Evolutionary conservation across 2,113 vertebrate genomes (phyloP).

Genomic region (Ascaphus truei): DNA sequence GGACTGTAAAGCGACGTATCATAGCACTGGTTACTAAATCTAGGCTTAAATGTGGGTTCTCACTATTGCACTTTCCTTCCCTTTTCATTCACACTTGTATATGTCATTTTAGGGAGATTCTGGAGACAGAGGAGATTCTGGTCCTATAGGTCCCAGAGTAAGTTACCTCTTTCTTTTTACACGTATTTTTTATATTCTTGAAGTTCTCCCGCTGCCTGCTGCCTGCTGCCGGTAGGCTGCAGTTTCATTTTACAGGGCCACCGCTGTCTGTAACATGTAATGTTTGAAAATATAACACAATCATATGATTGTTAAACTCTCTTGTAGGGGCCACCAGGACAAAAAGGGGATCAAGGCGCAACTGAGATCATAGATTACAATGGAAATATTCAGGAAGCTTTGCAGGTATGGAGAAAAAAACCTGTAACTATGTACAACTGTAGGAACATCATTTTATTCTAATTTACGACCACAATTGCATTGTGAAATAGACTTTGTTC

Average conservation of each 20-base stretch:
- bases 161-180: conserved; percentile 40
- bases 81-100: too few species aligned
- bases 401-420: conserved; percentile 74
- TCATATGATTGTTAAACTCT: not conserved
- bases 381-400: conserved; percentile 93
- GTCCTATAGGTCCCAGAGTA: conserved; percentile 77
- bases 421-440: not conserved
- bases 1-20: too few species aligned
- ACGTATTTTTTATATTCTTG: too few species aligned
- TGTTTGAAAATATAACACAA: too few species aligned
- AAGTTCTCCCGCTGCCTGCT: too few species aligned
- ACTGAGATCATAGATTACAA: conserved; percentile 98
- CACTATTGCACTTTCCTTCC: too few species aligned
- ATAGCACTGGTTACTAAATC: too few species aligned
- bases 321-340: conserved; percentile 87
- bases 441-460: not conserved
- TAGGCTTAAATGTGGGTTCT: too few species aligned
- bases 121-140: conserved; percentile 85
- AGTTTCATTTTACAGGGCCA: not conserved
- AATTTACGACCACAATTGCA: not conserved
- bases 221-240: too few species aligned
- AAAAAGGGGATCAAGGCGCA: conserved; percentile 91
- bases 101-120: conserved; percentile 72
- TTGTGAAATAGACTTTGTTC: not conserved
- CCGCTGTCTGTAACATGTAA: not conserved